Evolutionary conservation across 2,797 vertebrate species (phyloP).

Genomic region (Anableps anableps): DNA sequence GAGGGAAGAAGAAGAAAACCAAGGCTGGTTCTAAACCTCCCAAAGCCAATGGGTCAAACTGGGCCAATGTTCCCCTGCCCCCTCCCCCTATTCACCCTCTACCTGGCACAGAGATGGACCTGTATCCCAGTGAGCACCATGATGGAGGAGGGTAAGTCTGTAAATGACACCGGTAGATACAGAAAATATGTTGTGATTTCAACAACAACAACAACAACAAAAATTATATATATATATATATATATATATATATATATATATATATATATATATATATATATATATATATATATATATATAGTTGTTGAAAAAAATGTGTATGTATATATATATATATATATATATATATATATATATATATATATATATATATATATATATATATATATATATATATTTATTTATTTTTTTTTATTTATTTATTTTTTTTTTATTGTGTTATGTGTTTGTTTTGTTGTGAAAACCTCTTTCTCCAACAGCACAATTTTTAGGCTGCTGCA

Average conservation of each 20-base stretch:
- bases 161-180: neutral
- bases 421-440: too few species aligned
- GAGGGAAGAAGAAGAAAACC: conserved; percentile 99
- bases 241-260: too few species aligned
- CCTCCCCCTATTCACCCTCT: conserved; percentile 96
- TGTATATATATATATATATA: too few species aligned
- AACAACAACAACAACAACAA: neutral
- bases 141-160: conserved; percentile 87
- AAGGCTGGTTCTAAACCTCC: conserved; percentile 90
- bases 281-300: too few species aligned
- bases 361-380: too few species aligned
- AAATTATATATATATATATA: too few species aligned
- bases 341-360: too few species aligned
- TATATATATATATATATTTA: too few species aligned
- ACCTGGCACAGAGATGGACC: conserved; percentile 95
- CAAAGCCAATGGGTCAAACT: conserved; percentile 94
- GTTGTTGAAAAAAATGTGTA: too few species aligned
- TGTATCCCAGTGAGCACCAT: conserved; percentile 91
- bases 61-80: conserved; percentile 95
- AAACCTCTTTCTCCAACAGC: neutral
- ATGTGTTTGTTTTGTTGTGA: too few species aligned
- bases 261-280: too few species aligned
- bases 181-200: neutral
- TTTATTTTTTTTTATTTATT: too few species aligned
- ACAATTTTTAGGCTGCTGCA: neutral